These are phyloP conservation scores for Cassiopea andromeda DNA, from an alignment of 30 jellyfish, hydroid and myxozoan genomes.

Conservation along the genomic window DNA sequence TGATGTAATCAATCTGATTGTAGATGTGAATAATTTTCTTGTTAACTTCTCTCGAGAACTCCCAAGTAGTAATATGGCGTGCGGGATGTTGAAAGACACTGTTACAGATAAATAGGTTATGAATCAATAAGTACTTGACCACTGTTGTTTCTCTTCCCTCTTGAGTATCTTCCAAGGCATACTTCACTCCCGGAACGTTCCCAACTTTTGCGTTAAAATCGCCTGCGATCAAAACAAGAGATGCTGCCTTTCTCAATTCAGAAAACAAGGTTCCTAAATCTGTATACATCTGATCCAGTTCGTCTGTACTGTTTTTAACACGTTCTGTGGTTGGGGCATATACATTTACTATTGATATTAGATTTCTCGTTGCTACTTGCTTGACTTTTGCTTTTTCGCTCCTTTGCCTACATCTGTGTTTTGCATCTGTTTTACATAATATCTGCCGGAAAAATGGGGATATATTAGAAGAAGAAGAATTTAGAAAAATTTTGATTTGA, in stretches of 20 bases:
- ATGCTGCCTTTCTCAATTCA: slow-evolving; percentile 36
- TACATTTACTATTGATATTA: slow-evolving; percentile 26
- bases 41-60: slow-evolving; percentile 39
- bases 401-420: not conserved
- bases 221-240: slow-evolving; percentile 34
- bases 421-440: slow-evolving; percentile 10
- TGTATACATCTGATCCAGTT: slow-evolving; percentile 34
- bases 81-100: slow-evolving; percentile 54
- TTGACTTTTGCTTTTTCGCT: slow-evolving; percentile 12
- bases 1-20: slow-evolving; percentile 18
- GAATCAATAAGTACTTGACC: slow-evolving; percentile 40
- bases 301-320: slow-evolving; percentile 1
- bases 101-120: slow-evolving; percentile 33
- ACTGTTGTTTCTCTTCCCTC: slow-evolving; percentile 40
- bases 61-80: slow-evolving; percentile 50
- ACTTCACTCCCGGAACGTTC: slow-evolving; percentile 34
- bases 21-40: not conserved
- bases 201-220: slow-evolving; percentile 37
- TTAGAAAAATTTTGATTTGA: not conserved
- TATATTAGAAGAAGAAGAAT: slow-evolving; percentile 27
- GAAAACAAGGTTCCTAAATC: slow-evolving; percentile 25
- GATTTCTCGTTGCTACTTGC: slow-evolving; percentile 24
- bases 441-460: slow-evolving; percentile 35
- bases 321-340: slow-evolving; percentile 54
- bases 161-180: slow-evolving; percentile 38